Evolutionary conservation across 1,140 invertebrate species (phyloP), one percentile per base, ranked within the genome.

Genomic region (Lethrus apterus): DNA sequence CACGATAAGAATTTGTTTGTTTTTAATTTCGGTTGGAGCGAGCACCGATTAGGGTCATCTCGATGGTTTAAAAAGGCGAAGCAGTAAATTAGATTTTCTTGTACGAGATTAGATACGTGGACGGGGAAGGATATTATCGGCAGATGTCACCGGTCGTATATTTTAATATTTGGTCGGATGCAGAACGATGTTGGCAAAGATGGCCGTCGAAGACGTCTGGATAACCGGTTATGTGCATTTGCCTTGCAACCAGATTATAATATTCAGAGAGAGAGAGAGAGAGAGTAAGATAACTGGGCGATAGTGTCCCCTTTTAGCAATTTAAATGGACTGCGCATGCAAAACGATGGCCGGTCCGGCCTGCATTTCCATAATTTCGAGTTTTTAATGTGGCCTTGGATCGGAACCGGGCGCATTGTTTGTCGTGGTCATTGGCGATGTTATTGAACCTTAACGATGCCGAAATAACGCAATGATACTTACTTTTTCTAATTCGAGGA

Each of bases 401-500:
- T 40, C 23, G 24, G 33, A 26, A 47, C 45, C 34, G 23, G 24
- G 35, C 35, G 35, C 35, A 38, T 21, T 38, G 35, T 38, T 7
- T 26, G 24, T 26, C 7, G 24, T 26, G n/a, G 24, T 7, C 24
- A n/a, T 7, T 26, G 5, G 24, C 24, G 24, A n/a, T 26, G 24
- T 26, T 26, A n/a, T n/a, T n/a, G n/a, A n/a, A n/a, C n/a, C 29
- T 31, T 31, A 31, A 9, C 14, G 29, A 9, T n/a, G n/a, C n/a
- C n/a, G n/a, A n/a, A n/a, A 20, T 20, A 44, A 42, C 17, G 20
- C 41, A 38, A 13, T 14, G 21, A 20, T 54, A 76, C 84, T 91
- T 79, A 99, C 97, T 89, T 99, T 99, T 95, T 99, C 97, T 78
- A 99, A 85, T 81, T 99, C 97, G 79, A 99, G 83, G 71, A 99